Percentiles rank a stretch among this genome's conserved stretches.
Evolutionary conservation across 2,888 invertebrate species (phyloP).

Genomic region (Zygogramma bicolorata): DNA sequence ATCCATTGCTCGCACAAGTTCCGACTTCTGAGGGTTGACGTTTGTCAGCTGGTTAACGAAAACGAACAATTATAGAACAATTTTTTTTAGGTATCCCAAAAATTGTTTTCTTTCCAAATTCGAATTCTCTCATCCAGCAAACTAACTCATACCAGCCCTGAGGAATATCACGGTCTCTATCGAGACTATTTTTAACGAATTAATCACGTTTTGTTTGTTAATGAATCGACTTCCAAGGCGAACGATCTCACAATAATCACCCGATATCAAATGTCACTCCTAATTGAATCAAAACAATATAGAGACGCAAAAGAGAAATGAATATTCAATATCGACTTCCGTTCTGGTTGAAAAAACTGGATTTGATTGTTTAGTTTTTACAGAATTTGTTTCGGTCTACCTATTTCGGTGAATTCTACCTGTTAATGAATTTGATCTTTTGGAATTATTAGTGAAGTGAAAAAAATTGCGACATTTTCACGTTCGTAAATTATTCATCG

Average conservation of each 20-base stretch:
- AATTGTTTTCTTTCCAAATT: no score
- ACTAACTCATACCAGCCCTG: background rate
- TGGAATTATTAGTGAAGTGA: background rate
- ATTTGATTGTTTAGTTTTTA: background rate
- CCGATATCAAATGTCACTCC: constrained; percentile 7
- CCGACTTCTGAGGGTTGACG: no score
- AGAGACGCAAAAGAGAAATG: background rate
- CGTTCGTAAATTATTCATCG: no score
- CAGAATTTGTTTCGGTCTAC: background rate
- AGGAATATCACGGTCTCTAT: background rate
- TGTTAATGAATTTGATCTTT: background rate
- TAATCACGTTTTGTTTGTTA: constrained; percentile 9
- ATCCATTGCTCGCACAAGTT: no score
- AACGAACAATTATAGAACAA: no score
- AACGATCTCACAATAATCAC: constrained; percentile 2
- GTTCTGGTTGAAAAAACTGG: constrained; percentile 1
- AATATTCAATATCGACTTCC: constrained; percentile 1
- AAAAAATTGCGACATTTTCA: no score
- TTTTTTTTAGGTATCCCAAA: no score
- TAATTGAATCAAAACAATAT: background rate
- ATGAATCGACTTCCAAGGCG: constrained; percentile 16
- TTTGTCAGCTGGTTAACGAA: no score
- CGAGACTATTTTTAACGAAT: background rate
- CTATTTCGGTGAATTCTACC: background rate
- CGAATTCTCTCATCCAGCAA: no score